phyloP scores from a whole-genome alignment of 2,113 vertebrate genomes.

The Acanthochromis polyacanthus region DNA sequence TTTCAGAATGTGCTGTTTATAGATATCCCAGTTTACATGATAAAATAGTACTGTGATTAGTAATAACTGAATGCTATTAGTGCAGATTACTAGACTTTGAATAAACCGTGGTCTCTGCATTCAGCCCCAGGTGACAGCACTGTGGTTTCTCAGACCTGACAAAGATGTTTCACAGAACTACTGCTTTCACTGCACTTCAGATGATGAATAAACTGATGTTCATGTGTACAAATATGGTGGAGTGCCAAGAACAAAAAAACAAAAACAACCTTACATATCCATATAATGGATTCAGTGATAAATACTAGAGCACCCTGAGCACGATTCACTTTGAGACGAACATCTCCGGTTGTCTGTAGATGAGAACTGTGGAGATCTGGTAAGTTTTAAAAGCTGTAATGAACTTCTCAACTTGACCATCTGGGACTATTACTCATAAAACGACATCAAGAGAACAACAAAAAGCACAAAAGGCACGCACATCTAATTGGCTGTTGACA shows the following conservation, averaged over 20 bases:
- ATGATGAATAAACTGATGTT: too few species aligned
- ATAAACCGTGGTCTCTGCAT: too few species aligned
- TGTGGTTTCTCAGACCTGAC: too few species aligned
- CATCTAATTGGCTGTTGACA: constrained; percentile 28
- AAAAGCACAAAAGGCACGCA: constrained; percentile 12
- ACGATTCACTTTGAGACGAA: not conserved
- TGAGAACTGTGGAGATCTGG: not conserved
- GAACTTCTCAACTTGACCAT: constrained; percentile 16
- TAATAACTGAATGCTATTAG: too few species aligned
- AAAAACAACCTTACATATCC: not conserved
- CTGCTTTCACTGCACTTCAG: too few species aligned
- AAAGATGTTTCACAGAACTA: too few species aligned
- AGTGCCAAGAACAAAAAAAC: not conserved
- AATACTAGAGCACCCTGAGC: too few species aligned
- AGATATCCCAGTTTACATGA: too few species aligned
- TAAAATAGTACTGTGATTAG: too few species aligned
- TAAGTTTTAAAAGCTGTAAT: constrained; percentile 11
- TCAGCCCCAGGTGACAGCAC: too few species aligned
- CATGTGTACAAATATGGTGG: not conserved
- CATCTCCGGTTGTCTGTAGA: not conserved
- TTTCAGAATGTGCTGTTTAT: too few species aligned
- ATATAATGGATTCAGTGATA: not conserved
- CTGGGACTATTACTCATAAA: constrained; percentile 19
- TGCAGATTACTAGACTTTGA: too few species aligned
- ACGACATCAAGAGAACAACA: constrained; percentile 25